Base-by-base conservation (phyloP, 2,113 vertebrate genomes). In the Muscicapa adusta region DNA sequence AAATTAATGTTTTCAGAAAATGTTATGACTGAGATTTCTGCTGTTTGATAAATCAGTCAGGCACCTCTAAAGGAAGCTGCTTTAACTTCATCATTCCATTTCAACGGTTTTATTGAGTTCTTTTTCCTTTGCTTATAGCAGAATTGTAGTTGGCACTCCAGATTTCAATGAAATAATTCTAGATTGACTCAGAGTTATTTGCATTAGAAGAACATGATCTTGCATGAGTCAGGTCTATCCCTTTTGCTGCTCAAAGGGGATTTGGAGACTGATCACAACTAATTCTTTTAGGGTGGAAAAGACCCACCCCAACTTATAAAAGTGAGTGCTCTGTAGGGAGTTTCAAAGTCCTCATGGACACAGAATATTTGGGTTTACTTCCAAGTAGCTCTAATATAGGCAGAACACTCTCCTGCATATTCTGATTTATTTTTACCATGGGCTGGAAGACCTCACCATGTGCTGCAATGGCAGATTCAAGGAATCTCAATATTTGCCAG, bases 1-100 rank as follows among this genome's bases (percentile, higher is more conserved):
- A 94, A 89, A 96, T 92, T 43, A 74, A 92, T 61, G 70, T 74
- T 83, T 92, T 81, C 81, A 93, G 70, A 91, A 77, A 93, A 80
- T 5, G 34, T 61, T 60, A 60, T 28, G 56, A 60, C 65, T 40
- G 47, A 85, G 77, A 78, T 89, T 93, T 63, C 61, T 91, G 57
- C 57, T 4, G 26, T 40, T 38, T 75, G 73, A 87, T 75, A 93
- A 71, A 85, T 78, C 84, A 91, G 38, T 17, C 73, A 72, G 51
- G n/a, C 48, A 74, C 36, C 43, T 87, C 77, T 38, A 51, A 81
- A 75, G 65, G 60, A 58, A 72, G 43, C 28, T 66, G 31, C 38
- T 61, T 95, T 33, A 73, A 68, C 11, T 38, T 62, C 28, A 19
- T 28, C 47, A 85, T 61, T 75, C 28, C 28, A 25, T 89, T 80